phyloP scores from a whole-genome alignment of 2,888 invertebrate species.

The Orchesellides sinensis region DNA sequence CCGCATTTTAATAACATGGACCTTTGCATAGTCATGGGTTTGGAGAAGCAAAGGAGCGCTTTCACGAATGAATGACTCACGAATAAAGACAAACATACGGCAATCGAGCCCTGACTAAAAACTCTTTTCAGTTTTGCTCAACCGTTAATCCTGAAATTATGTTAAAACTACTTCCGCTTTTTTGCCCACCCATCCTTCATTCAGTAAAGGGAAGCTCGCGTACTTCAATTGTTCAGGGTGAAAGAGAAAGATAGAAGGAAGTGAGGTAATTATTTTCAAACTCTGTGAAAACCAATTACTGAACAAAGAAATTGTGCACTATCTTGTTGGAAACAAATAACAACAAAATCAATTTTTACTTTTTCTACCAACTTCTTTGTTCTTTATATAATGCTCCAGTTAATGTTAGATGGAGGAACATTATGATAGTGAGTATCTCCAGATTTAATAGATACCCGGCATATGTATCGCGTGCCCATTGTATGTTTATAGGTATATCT shows the following conservation, averaged over 20 bases:
- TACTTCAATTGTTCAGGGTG: slow-evolving; percentile 11
- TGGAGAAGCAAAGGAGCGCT: too few species aligned
- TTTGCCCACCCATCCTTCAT: not conserved
- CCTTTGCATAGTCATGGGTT: too few species aligned
- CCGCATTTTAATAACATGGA: too few species aligned
- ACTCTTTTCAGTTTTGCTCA: slow-evolving; percentile 19
- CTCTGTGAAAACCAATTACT: slow-evolving; percentile 3
- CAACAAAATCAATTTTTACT: slow-evolving; percentile 14
- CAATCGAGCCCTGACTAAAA: too few species aligned
- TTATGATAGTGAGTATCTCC: too few species aligned
- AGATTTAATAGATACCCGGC: too few species aligned
- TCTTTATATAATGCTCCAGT: too few species aligned
- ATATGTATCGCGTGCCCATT: not conserved
- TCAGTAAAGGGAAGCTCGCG: not conserved
- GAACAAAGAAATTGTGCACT: not conserved
- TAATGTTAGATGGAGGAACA: too few species aligned
- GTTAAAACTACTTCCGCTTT: not conserved
- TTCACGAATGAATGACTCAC: too few species aligned
- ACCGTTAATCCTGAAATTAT: slow-evolving; percentile 30
- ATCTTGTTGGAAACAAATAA: slow-evolving; percentile 24
- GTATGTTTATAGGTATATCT: not conserved
- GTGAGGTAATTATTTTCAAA: slow-evolving; percentile 30
- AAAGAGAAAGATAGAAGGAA: slow-evolving; percentile 16
- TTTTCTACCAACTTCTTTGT: slow-evolving; percentile 1
- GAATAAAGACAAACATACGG: too few species aligned